Evolutionary conservation across 2,797 vertebrate genomes (phyloP).

Genomic region (Euphonia xanthogaster): DNA sequence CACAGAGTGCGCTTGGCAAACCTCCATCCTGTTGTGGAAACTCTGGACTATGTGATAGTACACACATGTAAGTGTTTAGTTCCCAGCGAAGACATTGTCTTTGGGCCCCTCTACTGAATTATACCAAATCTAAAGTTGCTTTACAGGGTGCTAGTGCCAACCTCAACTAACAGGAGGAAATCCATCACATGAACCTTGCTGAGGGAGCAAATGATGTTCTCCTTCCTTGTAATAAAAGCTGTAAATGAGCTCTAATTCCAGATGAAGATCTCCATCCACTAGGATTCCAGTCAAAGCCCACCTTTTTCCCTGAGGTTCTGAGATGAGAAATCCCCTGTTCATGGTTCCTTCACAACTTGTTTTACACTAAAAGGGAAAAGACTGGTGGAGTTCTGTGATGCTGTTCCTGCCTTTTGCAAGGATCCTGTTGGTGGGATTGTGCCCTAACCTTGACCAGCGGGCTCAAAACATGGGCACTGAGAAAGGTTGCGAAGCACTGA

Average conservation of each 20-base stretch:
- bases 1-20: neutral
- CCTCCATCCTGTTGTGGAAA: neutral
- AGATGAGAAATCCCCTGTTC: neutral
- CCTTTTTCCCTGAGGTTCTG: neutral
- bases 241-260: neutral
- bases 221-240: neutral
- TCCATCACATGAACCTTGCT: neutral
- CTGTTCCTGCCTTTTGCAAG: neutral
- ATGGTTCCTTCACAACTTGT: neutral
- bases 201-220: neutral
- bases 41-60: neutral
- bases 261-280: neutral
- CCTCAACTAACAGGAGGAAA: neutral
- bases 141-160: neutral
- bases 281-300: neutral
- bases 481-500: neutral
- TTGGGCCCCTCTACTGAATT: neutral
- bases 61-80: neutral
- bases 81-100: neutral
- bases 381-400: neutral
- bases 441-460: neutral
- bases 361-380: neutral
- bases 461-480: neutral
- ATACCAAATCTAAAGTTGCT: neutral
- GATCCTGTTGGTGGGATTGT: neutral